Evolutionary conservation across 2,888 invertebrate genomes (phyloP).

Genomic region (Clepsis dumicolana): DNA sequence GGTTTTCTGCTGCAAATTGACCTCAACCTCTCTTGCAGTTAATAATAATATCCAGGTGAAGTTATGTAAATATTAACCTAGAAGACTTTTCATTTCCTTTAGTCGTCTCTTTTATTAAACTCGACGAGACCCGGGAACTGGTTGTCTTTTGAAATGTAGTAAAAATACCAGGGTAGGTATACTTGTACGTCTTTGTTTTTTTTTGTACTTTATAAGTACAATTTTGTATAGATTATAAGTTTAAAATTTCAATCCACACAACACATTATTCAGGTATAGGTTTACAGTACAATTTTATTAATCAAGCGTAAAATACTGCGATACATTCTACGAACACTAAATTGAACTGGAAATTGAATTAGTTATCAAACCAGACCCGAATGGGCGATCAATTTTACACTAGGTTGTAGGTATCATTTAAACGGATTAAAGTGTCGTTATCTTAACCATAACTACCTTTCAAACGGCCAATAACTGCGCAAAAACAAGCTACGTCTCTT

Average conservation of each 20-base stretch:
- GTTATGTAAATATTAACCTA: slow-evolving; percentile 38
- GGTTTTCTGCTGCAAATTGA: slow-evolving; percentile 40
- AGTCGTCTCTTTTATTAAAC: slow-evolving; percentile 6
- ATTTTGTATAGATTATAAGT: too few relatives aligned
- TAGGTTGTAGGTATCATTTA: too few relatives aligned
- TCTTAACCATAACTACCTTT: slow-evolving; percentile 32
- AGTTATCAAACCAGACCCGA: slow-evolving; percentile 18
- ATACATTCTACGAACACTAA: too few relatives aligned
- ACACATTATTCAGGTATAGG: too few relatives aligned
- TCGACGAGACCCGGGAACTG: not conserved
- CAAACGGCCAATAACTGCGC: slow-evolving; percentile 33
- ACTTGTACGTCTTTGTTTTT: not conserved
- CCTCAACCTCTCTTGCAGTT: slow-evolving; percentile 23
- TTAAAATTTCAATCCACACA: too few relatives aligned
- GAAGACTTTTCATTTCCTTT: slow-evolving; percentile 5
- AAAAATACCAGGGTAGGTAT: too few relatives aligned
- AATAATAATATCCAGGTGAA: slow-evolving; percentile 32
- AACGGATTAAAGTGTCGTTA: slow-evolving; percentile 29
- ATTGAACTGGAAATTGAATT: slow-evolving; percentile 1
- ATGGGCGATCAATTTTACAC: too few relatives aligned
- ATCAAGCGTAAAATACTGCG: too few relatives aligned
- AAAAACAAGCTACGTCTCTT: slow-evolving; percentile 43
- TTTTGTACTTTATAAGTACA: not conserved
- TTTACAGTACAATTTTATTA: too few relatives aligned
- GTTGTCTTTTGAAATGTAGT: not conserved